These are phyloP conservation scores for Clinocottus analis DNA, from an alignment of 2,113 vertebrate genomes.

Conservation along the genomic window DNA sequence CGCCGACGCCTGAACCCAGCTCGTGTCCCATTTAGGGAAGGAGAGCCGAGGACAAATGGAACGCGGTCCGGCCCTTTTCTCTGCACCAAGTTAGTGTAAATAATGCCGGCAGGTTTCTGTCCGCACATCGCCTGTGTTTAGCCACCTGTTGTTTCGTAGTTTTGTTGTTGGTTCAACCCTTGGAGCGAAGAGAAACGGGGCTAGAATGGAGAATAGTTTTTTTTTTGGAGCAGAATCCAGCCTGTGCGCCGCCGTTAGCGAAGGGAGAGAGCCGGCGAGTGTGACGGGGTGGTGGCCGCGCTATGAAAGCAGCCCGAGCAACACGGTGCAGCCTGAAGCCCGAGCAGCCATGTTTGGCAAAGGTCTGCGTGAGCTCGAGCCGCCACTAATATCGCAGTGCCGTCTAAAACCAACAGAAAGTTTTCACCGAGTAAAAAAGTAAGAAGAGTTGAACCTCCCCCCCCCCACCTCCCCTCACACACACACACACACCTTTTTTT, in stretches of 20 bases:
- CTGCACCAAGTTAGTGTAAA: conserved; percentile 10
- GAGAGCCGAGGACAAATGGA: conserved; percentile 26
- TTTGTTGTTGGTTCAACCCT: conserved; percentile 45
- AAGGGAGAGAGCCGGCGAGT: conserved; percentile 61
- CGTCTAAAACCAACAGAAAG: conserved; percentile 60
- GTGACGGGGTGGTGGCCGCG: conserved; percentile 70
- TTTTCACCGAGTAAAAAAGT: conserved; percentile 65
- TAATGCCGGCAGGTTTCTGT: not conserved
- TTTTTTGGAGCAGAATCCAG: conserved; percentile 28
- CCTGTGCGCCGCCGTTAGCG: conserved; percentile 18
- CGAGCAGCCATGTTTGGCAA: conserved; percentile 76
- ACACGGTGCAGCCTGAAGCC: conserved; percentile 57
- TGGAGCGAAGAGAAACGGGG: conserved; percentile 33
- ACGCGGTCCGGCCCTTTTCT: not conserved
- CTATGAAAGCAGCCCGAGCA: conserved; percentile 61
- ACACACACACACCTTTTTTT: conserved; percentile 86
- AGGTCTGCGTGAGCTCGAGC: conserved; percentile 48
- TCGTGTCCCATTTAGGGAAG: conserved; percentile 67
- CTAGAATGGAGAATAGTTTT: conserved; percentile 7
- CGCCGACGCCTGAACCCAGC: conserved; percentile 77
- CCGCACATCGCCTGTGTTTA: not conserved
- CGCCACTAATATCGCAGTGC: conserved; percentile 37
- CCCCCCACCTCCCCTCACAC: too few species aligned
- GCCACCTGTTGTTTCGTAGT: conserved; percentile 31
- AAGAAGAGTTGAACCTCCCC: conserved; percentile 81